These are phyloP conservation scores for Philotrypesis tridentata DNA, from an alignment of 1,140 invertebrate species.

Conservation along the genomic window DNA sequence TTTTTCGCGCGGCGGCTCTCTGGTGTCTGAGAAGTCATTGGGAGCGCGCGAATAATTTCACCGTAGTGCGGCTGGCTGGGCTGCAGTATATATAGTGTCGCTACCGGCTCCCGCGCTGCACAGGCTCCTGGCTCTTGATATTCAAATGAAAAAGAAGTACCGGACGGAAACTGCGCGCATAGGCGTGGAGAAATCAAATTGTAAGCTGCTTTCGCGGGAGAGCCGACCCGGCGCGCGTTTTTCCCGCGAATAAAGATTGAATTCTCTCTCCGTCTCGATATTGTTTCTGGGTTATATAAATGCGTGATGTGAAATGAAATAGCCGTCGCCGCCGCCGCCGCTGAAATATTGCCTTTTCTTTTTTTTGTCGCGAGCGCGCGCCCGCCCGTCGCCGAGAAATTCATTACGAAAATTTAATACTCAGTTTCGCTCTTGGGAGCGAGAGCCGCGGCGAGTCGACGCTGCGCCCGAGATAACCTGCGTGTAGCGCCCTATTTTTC, in stretches of 20 bases:
- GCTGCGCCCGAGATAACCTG: too few species aligned
- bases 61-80: too few species aligned
- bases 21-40: conserved; percentile 17
- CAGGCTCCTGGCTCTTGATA: background rate
- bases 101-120: background rate
- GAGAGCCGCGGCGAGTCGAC: too few species aligned
- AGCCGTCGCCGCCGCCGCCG: background rate
- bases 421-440: background rate
- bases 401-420: background rate
- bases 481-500: background rate
- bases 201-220: background rate
- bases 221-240: background rate
- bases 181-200: background rate
- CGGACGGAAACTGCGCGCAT: background rate
- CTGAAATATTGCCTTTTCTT: too few species aligned
- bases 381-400: background rate
- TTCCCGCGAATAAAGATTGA: background rate
- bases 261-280: background rate
- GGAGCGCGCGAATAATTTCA: conserved; percentile 11
- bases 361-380: background rate
- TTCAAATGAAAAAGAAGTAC: background rate
- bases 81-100: too few species aligned
- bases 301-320: background rate
- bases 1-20: conserved; percentile 30
- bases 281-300: background rate